phyloP scores from a whole-genome alignment of 37 sponge, comb jelly and placozoan genomes.

The Cladorhizidae sp. region DNA sequence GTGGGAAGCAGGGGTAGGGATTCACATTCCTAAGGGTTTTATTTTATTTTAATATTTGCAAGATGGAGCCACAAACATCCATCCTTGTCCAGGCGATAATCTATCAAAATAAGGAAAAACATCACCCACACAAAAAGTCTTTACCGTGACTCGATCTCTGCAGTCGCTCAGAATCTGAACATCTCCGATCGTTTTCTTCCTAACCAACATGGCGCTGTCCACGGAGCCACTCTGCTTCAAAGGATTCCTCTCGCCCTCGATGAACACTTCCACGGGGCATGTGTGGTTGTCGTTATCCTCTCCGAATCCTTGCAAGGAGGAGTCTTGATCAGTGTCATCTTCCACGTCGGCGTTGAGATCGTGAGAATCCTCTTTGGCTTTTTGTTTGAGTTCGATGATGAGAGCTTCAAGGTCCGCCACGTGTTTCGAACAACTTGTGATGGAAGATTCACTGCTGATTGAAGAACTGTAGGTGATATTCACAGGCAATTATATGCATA shows the following conservation, averaged over 20 bases:
- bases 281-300: background rate
- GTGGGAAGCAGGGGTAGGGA: no score
- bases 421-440: background rate
- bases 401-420: background rate
- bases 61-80: no score
- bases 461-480: no score
- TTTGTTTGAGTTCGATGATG: background rate
- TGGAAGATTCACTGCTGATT: no score
- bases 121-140: constrained; percentile 19
- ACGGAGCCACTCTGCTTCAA: background rate
- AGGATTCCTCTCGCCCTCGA: background rate
- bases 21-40: no score
- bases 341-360: background rate
- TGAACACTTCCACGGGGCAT: background rate
- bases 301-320: background rate
- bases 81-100: no score
- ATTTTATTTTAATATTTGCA: no score
- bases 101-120: no score
- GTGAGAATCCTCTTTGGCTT: background rate
- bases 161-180: constrained; percentile 8
- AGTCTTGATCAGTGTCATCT: no score
- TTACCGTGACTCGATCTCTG: constrained; percentile 16
- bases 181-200: background rate
- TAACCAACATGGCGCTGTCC: background rate
- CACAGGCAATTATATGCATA: background rate